phyloP scores from a whole-genome alignment of 2,113 vertebrate genomes.

The Chlamydotis undulata region DNA sequence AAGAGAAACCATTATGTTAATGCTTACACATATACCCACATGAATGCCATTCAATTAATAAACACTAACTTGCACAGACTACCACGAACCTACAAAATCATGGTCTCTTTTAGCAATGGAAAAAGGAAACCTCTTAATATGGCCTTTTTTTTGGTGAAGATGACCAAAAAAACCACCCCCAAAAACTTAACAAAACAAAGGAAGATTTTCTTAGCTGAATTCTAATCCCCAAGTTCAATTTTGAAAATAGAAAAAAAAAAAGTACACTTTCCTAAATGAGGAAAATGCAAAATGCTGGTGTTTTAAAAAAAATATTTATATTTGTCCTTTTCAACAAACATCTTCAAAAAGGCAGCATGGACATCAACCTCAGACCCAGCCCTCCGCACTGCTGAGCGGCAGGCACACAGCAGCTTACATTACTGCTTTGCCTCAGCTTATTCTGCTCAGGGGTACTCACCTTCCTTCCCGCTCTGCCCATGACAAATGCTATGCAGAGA shows the following conservation, averaged over 20 bases:
- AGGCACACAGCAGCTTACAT: too few relatives aligned
- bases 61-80: background rate
- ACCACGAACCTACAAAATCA: background rate
- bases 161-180: background rate
- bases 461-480: background rate
- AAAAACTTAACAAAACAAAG: too few relatives aligned
- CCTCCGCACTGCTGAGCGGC: background rate
- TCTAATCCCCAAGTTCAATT: background rate
- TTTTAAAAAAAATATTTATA: background rate
- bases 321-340: background rate
- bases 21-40: background rate
- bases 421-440: background rate
- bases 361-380: background rate
- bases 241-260: background rate
- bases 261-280: background rate
- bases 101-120: background rate
- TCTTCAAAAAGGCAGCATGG: background rate
- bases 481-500: background rate
- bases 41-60: background rate
- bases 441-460: background rate
- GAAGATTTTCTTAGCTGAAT: background rate
- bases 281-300: background rate
- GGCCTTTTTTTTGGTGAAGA: background rate
- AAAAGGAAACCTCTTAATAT: background rate
- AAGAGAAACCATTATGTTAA: background rate